Evolutionary conservation across 1,140 invertebrate species (phyloP).

Genomic region (Gonatopus flavifemur): DNA sequence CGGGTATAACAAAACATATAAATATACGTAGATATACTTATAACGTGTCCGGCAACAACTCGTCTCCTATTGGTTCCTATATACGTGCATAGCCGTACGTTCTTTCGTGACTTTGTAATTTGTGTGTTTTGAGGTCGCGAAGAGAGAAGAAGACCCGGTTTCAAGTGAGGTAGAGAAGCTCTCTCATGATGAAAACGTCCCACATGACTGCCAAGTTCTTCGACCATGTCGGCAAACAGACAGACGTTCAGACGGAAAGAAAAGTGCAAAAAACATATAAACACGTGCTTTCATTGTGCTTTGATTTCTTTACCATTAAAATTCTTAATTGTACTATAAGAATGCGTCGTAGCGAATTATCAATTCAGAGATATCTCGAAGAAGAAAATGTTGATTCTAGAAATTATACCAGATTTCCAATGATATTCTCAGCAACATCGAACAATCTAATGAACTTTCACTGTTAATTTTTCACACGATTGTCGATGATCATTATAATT

Average conservation of each 20-base stretch:
- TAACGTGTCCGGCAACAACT: neutral
- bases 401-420: too few species aligned
- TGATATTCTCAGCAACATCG: too few species aligned
- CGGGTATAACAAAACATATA: neutral
- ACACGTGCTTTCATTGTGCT: neutral
- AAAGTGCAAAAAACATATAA: constrained; percentile 15
- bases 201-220: constrained; percentile 26
- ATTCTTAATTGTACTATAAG: too few species aligned
- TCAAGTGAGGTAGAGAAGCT: constrained; percentile 21
- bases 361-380: too few species aligned
- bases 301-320: too few species aligned
- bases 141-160: constrained; percentile 35
- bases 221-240: constrained; percentile 18
- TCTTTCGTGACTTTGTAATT: constrained; percentile 29
- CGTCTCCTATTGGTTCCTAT: constrained; percentile 15
- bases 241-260: too few species aligned
- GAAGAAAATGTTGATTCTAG: too few species aligned
- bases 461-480: too few species aligned
- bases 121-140: constrained; percentile 37
- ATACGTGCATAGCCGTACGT: constrained; percentile 14
- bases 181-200: constrained; percentile 20
- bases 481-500: too few species aligned
- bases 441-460: too few species aligned
- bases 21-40: neutral
- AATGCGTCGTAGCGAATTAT: too few species aligned